Base-by-base conservation (phyloP, 1,140 invertebrate species). In the Bombus balteatus region DNA sequence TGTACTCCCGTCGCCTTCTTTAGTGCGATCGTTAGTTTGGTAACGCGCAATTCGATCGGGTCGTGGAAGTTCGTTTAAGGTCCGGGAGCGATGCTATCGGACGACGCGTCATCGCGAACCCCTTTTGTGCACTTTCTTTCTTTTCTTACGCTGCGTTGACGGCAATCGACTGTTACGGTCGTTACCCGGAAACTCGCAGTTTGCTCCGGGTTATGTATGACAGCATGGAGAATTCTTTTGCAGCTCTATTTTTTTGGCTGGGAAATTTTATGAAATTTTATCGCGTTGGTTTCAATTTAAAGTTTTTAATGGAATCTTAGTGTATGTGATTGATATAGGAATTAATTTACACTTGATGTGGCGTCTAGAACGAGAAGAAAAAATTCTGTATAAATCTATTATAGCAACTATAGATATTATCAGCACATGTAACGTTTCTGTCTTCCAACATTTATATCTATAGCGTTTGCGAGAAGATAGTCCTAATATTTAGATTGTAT, bases 11-110 rank as follows among this genome's bases (percentile, higher is more conserved):
- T 59, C 37, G 76, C 28, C 25, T 68, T 37, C 66, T 70, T 84
- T 43, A 41, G 12, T 43, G n/a, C 57, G 71, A 75, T 77, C 82
- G 65, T 71, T 84, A 59, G 43, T 15, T 15, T 10, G 62, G 25
- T 68, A 68, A 76, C 34, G 62, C 28, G 47, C 74, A 59, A 83
- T 76, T 39, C 65, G 62, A 78, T 70, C 41, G 28, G 37, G 12
- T 53, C 47, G 47, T 12, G 80, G 62, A 83, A 59, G 41, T 78
- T 83, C 65, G 62, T 70, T 68, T 65, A 82, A 82, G 57, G 81
- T 13, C 6, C 43, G 47, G 32, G n/a, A 57, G 43, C n/a, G 82
- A 77, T 68, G 53, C 10, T 53, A 39, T 57, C 22, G 28, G 8
- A 32, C 34, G n/a, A 32, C 73, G 32, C 62, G 43, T 77, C 73